These are phyloP conservation scores for Drosophila rellima DNA, from an alignment of 2,888 invertebrate species.

Conservation along the genomic window DNA sequence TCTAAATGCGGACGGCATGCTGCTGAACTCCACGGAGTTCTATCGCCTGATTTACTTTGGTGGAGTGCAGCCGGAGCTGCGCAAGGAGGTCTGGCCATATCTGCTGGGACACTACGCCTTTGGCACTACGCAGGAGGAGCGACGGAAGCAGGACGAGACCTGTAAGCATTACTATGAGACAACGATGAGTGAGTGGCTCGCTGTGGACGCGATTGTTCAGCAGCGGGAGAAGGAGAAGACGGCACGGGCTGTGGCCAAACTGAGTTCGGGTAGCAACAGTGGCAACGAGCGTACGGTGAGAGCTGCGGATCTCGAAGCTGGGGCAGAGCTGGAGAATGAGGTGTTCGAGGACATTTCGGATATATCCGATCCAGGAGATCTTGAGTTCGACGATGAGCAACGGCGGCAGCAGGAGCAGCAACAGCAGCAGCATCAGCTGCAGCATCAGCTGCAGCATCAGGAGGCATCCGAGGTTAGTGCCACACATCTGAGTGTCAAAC, in stretches of 20 bases:
- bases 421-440: conserved; percentile 52
- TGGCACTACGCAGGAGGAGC: conserved; percentile 89
- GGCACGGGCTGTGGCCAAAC: conserved; percentile 93
- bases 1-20: conserved; percentile 88
- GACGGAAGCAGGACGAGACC: conserved; percentile 89
- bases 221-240: conserved; percentile 93
- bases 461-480: conserved; percentile 22
- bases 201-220: conserved; percentile 96
- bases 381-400: conserved; percentile 82
- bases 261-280: conserved; percentile 91
- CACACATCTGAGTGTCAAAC: conserved; percentile 72
- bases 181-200: conserved; percentile 97
- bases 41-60: conserved; percentile 94
- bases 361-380: conserved; percentile 86
- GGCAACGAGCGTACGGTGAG: conserved; percentile 87
- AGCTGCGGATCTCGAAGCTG: conserved; percentile 86
- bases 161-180: conserved; percentile 93
- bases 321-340: conserved; percentile 87
- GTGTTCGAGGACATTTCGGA: conserved; percentile 87
- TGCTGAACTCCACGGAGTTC: conserved; percentile 90
- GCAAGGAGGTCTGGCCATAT: conserved; percentile 95
- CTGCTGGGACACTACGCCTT: conserved; percentile 93
- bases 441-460: conserved; percentile 30
- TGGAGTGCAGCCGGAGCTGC: conserved; percentile 92
- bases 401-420: conserved; percentile 43